Percentiles rank a stretch among this genome's conserved stretches.
phyloP scores from a whole-genome alignment of 2,888 invertebrate species.

The Caenorhabditis imperialis region DNA sequence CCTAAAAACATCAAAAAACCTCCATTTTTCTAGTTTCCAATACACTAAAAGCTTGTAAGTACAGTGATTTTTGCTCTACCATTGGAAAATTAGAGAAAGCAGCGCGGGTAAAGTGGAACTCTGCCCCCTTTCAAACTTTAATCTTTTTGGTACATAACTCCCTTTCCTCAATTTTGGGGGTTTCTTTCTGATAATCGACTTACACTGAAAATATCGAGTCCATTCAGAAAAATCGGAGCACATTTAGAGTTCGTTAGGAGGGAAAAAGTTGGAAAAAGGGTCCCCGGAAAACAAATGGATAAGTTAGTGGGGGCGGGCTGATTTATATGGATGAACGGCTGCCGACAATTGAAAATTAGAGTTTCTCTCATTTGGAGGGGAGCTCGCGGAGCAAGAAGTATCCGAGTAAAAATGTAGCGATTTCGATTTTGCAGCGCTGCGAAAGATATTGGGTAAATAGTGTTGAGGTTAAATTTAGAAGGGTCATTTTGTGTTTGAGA shows the following conservation, averaged over 20 bases:
- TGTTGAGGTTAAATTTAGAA: slow-evolving; percentile 24
- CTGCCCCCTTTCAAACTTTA: too few relatives aligned
- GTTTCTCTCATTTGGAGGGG: too few relatives aligned
- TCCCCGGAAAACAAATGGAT: slow-evolving; percentile 11
- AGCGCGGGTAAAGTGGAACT: too few relatives aligned
- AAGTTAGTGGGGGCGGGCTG: slow-evolving; percentile 2
- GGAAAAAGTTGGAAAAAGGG: neutral
- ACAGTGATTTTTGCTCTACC: too few relatives aligned
- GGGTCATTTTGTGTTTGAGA: neutral
- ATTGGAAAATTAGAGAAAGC: too few relatives aligned
- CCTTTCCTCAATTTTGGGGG: neutral
- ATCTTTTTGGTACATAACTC: too few relatives aligned
- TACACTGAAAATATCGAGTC: slow-evolving; percentile 44
- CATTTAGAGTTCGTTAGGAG: neutral
- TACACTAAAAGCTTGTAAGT: too few relatives aligned
- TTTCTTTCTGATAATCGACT: slow-evolving; percentile 20
- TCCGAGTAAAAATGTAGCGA: too few relatives aligned
- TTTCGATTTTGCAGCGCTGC: neutral
- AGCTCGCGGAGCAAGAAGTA: too few relatives aligned
- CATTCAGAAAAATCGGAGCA: slow-evolving; percentile 23
- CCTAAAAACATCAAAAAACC: too few relatives aligned
- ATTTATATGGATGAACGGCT: slow-evolving; percentile 47
- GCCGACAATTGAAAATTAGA: slow-evolving; percentile 47
- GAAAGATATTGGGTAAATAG: slow-evolving; percentile 20
- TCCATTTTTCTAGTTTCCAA: too few relatives aligned